These are phyloP conservation scores for Cirrhinus molitorella DNA, from an alignment of 2,797 vertebrate species.

Conservation along the genomic window DNA sequence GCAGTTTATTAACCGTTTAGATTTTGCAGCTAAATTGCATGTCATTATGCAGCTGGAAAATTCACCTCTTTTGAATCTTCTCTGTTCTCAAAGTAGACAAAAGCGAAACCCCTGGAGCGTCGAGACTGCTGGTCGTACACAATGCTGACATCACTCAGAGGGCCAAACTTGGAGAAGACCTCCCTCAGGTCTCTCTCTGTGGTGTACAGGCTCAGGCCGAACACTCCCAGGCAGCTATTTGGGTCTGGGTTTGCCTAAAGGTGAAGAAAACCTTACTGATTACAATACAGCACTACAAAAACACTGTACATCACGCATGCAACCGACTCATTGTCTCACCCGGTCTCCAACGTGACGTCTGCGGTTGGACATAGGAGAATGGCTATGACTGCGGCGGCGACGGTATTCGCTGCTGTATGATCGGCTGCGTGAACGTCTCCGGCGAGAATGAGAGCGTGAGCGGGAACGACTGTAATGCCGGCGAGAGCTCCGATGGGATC, in stretches of 20 bases:
- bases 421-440: slow-evolving; percentile 85
- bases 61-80: slow-evolving; percentile 91
- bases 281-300: neutral
- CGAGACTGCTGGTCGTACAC: slow-evolving; percentile 96
- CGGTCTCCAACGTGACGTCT: slow-evolving; percentile 93
- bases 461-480: slow-evolving; percentile 90
- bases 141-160: slow-evolving; percentile 89
- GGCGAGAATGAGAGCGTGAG: slow-evolving; percentile 90
- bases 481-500: slow-evolving; percentile 90
- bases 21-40: neutral
- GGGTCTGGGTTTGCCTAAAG: slow-evolving; percentile 93
- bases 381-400: slow-evolving; percentile 88
- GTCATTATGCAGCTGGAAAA: neutral
- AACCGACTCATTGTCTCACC: slow-evolving; percentile 72
- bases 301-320: neutral
- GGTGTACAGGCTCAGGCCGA: slow-evolving; percentile 95
- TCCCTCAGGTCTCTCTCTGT: slow-evolving; percentile 94
- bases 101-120: slow-evolving; percentile 94
- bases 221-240: slow-evolving; percentile 94
- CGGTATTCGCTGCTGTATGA: slow-evolving; percentile 93
- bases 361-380: slow-evolving; percentile 96
- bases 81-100: slow-evolving; percentile 94
- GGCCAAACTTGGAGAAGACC: slow-evolving; percentile 96
- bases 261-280: neutral
- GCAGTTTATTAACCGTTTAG: neutral